A percentile compares a stretch with the other conserved stretches of the same genome.
These are phyloP conservation scores for Alca torda DNA, from an alignment of 2,797 vertebrate genomes.

Conservation along the genomic window DNA sequence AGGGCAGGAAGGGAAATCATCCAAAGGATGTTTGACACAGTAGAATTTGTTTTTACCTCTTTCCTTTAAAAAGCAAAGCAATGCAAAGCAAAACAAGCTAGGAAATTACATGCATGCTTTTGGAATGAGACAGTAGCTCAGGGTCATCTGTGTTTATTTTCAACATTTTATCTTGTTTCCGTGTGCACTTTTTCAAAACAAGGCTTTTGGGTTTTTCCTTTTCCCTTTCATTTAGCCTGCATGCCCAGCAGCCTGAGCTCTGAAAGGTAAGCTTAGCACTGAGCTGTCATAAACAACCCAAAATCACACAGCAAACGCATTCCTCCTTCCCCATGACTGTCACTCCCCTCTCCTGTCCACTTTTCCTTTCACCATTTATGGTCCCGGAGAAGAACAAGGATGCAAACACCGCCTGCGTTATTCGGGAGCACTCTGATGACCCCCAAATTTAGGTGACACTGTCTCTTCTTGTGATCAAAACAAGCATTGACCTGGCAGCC, in stretches of 20 bases:
- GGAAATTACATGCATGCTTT: slow-evolving; percentile 47
- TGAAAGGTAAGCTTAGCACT: not conserved
- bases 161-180: slow-evolving; percentile 50
- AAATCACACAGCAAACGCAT: not conserved
- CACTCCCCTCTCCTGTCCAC: not conserved
- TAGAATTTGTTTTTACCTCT: slow-evolving; percentile 39
- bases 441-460: accelerated
- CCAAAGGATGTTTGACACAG: slow-evolving; percentile 24
- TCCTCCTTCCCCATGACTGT: not conserved
- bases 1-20: slow-evolving; percentile 16
- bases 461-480: not conserved
- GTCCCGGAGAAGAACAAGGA: not conserved
- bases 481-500: not conserved
- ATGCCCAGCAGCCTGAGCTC: not conserved
- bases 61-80: slow-evolving; percentile 41
- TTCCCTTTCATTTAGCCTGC: not conserved
- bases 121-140: slow-evolving; percentile 37
- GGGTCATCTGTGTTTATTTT: slow-evolving; percentile 47
- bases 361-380: not conserved
- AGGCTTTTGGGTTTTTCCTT: not conserved
- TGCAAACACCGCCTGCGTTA: not conserved
- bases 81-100: slow-evolving; percentile 26
- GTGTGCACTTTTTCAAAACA: not conserved
- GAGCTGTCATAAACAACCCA: not conserved
- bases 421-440: accelerated